Base-by-base conservation (phyloP, 2,113 vertebrate species). In the Entelurus aequoreus region DNA sequence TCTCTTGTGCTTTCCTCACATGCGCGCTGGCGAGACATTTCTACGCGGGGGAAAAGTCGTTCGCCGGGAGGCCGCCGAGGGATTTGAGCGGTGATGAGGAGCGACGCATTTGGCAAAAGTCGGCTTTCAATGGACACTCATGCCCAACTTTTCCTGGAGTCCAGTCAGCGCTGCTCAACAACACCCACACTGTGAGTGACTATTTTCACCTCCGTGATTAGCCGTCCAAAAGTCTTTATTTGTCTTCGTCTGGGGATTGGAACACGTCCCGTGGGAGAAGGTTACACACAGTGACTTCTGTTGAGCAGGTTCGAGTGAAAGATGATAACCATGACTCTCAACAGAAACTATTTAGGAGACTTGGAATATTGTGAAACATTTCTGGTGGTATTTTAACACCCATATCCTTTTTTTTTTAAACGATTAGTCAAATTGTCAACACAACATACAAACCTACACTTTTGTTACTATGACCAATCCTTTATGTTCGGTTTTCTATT, bases 101-200 rank as follows among this genome's bases (percentile, higher is more conserved):
- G 76, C 75, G 67, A 63, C 74, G 53, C 5, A 14, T 28, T 63
- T 48, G 49, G 51, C 74, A 82, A 69, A 55, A 51, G 57, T 72
- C 62, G 44, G 68, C 54, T 54, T 60, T 57, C 60, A 87, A 86
- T 66, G 86, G 74, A 65, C 76, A 82, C 63, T 83, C 68, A 10
- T 94, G 92, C 65, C 72, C 79, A 52, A 74, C 55, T 35, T 57
- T 84, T 38, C 58, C 56, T 15, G 91, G 80, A 56, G 78, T 82
- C 11, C 84, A 86, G 21, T 55, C 86, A 15, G 60, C 60, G 48
- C 88, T 94, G 61, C 60, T 42, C 1, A 93, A 92, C 82, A 91
- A 89, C 88, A 94, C 92, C 28, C 89, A 93, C 77, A 83, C 84
- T 81, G 93, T 94, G 82, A 92, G 93, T 76, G 15, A 21, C 47